phyloP scores from a whole-genome alignment of 2,113 vertebrate species.

The Numida meleagris region DNA sequence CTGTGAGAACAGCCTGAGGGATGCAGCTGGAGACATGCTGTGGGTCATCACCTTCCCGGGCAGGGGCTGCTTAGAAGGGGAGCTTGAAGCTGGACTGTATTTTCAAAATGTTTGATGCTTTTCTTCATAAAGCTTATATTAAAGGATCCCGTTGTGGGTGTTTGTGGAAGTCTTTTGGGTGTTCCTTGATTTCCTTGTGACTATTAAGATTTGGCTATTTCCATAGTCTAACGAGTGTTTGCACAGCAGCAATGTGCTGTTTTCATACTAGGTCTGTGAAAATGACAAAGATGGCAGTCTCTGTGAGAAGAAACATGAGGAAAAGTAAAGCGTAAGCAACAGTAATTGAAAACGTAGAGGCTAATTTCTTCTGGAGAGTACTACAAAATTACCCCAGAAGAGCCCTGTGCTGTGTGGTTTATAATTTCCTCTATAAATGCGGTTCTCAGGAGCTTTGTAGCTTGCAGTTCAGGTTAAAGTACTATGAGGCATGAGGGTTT shows the following conservation, averaged over 20 bases:
- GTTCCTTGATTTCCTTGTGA: background rate
- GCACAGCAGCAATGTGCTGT: background rate
- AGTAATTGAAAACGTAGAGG: background rate
- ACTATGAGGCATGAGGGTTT: background rate
- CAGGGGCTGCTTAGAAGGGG: background rate
- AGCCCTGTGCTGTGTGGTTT: background rate
- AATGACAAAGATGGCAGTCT: background rate
- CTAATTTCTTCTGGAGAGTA: background rate
- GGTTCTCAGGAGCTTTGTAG: background rate
- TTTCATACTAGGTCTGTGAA: background rate
- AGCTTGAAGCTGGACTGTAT: background rate
- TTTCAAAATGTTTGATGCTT: background rate
- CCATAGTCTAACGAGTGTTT: background rate
- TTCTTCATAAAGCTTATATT: background rate
- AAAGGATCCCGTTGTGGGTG: background rate
- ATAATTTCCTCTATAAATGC: background rate
- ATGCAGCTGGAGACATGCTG: background rate
- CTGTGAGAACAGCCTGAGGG: background rate
- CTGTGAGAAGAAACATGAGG: background rate
- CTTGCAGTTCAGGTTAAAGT: background rate
- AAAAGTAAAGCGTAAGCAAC: background rate
- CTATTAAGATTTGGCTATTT: background rate
- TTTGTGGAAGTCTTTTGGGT: background rate
- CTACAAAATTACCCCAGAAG: background rate
- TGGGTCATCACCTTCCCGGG: background rate